A percentile compares a stretch with the other conserved stretches of the same genome.
These are phyloP conservation scores for Carapus acus DNA, from an alignment of 2,797 vertebrate genomes.

Conservation along the genomic window DNA sequence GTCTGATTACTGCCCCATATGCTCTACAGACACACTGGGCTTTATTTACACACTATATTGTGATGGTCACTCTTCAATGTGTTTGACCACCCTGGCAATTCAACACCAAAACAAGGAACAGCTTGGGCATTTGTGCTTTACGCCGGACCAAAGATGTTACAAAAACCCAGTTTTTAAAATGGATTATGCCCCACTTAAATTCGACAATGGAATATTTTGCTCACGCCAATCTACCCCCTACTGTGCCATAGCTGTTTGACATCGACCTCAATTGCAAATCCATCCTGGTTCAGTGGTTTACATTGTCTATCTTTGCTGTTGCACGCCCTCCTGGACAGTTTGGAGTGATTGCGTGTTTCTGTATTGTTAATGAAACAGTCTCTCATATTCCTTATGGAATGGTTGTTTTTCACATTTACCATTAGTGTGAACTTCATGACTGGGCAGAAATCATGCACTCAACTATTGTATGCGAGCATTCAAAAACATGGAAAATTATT, in stretches of 20 bases:
- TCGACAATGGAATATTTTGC: constrained; percentile 12
- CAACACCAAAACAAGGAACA: constrained; percentile 17
- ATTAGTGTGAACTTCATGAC: no score
- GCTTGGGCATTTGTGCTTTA: constrained; percentile 1
- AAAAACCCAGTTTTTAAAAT: neutral
- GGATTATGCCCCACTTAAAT: constrained; percentile 13
- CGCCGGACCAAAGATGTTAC: constrained; percentile 6
- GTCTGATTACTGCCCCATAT: constrained; percentile 52
- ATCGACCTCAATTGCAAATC: constrained; percentile 29
- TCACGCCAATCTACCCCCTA: constrained; percentile 16
- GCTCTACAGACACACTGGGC: constrained; percentile 40
- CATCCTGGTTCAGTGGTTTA: constrained; percentile 15
- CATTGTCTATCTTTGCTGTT: constrained; percentile 12
- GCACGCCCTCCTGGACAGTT: neutral
- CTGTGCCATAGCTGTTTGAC: constrained; percentile 36
- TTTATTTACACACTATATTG: constrained; percentile 36
- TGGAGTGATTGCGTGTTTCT: neutral
- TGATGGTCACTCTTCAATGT: constrained; percentile 16
- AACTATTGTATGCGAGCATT: no score
- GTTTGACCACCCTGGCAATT: constrained; percentile 11
- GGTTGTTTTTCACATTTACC: no score
- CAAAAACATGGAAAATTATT: no score
- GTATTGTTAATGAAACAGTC: neutral
- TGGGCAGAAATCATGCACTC: no score
- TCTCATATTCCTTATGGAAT: neutral